These are phyloP conservation scores for Sphaerophoria rueppellii DNA, from an alignment of 2,888 invertebrate species.

Conservation along the genomic window DNA sequence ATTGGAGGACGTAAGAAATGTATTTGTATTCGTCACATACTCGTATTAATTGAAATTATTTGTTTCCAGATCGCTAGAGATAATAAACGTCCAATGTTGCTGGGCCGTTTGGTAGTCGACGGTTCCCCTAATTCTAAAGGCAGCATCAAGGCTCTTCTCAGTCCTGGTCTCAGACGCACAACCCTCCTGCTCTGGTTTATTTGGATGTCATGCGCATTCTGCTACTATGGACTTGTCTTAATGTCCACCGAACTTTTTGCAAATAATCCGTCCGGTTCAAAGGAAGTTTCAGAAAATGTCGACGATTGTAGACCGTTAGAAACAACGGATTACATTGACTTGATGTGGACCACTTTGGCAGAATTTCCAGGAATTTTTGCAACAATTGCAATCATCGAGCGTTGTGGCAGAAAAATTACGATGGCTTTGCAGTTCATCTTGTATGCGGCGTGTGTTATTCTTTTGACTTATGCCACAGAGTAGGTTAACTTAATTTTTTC, in stretches of 20 bases:
- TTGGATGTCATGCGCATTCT: constrained; percentile 97
- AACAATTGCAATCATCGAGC: constrained; percentile 94
- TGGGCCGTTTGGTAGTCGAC: constrained; percentile 92
- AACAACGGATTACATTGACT: constrained; percentile 94
- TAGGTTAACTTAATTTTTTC: constrained; percentile 75
- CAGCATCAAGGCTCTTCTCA: constrained; percentile 87
- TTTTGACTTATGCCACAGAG: constrained; percentile 89
- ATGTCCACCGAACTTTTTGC: constrained; percentile 95
- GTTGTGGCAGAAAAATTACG: constrained; percentile 94
- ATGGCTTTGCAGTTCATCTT: constrained; percentile 96
- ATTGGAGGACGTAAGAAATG: constrained; percentile 86
- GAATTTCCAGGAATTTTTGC: constrained; percentile 97
- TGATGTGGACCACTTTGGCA: constrained; percentile 96
- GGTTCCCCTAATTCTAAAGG: constrained; percentile 85
- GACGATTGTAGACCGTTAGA: constrained; percentile 88
- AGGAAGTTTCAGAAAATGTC: constrained; percentile 75
- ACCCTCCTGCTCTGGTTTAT: constrained; percentile 96
- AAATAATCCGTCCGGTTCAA: constrained; percentile 74
- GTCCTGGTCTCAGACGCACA: constrained; percentile 91
- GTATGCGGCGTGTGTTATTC: constrained; percentile 89
- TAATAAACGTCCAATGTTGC: constrained; percentile 93
- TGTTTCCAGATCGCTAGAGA: constrained; percentile 88
- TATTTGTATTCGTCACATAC: no score
- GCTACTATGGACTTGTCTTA: constrained; percentile 96
- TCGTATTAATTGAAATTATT: constrained; percentile 7